phyloP scores from a whole-genome alignment of 1,140 invertebrate species.

The Diabrotica undecimpunctata region DNA sequence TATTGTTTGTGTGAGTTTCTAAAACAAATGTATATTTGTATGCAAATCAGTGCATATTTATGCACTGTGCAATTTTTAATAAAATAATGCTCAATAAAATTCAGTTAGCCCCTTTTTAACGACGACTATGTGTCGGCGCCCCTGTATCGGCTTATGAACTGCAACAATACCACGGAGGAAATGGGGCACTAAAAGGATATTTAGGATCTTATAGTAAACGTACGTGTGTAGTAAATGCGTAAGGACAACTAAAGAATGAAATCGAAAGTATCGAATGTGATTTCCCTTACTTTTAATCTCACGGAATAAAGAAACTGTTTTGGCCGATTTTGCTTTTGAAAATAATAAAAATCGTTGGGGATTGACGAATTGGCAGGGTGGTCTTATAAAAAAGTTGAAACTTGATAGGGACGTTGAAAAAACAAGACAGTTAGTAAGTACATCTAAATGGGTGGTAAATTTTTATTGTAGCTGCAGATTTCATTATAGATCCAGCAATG shows the following conservation, averaged over 20 bases:
- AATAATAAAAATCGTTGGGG: neutral
- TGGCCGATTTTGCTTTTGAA: neutral
- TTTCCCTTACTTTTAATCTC: neutral
- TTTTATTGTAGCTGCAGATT: too few species aligned
- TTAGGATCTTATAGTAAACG: neutral
- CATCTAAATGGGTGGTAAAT: too few species aligned
- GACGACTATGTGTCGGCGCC: too few species aligned
- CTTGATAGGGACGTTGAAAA: neutral
- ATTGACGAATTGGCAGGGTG: constrained; percentile 1
- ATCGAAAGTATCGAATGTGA: neutral
- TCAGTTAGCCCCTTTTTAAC: too few species aligned
- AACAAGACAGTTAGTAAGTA: too few species aligned
- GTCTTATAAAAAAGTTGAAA: neutral
- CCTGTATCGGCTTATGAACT: neutral
- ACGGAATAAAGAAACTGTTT: neutral
- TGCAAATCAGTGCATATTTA: too few species aligned
- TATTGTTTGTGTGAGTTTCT: too few species aligned
- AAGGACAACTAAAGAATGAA: neutral
- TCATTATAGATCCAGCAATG: too few species aligned
- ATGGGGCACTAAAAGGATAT: constrained; percentile 2
- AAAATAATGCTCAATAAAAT: too few species aligned
- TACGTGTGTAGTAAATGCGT: constrained; percentile 2
- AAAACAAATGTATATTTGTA: too few species aligned
- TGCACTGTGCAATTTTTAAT: too few species aligned
- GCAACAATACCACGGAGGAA: neutral